Evolutionary conservation across 2,888 invertebrate genomes (phyloP), one percentile per base, ranked within the genome.

Genomic region (Habroteleia sp.): DNA sequence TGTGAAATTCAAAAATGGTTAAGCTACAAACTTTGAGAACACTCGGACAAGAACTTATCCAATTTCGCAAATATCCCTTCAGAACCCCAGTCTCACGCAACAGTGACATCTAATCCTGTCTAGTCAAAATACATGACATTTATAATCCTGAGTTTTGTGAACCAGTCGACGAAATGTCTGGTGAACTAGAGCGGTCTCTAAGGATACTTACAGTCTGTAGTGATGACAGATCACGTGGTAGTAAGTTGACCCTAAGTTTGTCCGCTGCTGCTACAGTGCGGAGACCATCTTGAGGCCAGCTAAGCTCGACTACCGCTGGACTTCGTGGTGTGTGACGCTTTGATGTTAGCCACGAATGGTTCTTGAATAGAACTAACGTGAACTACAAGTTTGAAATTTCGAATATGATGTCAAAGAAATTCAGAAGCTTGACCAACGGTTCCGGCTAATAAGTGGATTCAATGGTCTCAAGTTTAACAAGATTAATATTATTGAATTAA

Each of bases 221-320:
- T 50, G 35, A 50, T 72, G 65, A 65, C 56, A 42, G 72, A 72
- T 65, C 72, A 42, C 63, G 56, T 65, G 63, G 48, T 62, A 8
- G 58, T 16, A 50, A 56, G 72, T 72, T 72, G 58, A 65, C 72
- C 63, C 42, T 17, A 65, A 72, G 72, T 72, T 65, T 72, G 63
- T 3, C 50, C 56, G 41, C 33, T 10, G 37, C 54, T 39, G 29
- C 7, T 20, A 27, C 17, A 48, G 50, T n/a, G 16, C 16, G 14
- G 50, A 56, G 58, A 65, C 48, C 50, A 31, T 65, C 65, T 65
- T 58, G 44, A 44, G 52, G 41, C 44, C 14, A 27, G 33, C 44
- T 62, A 46, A 71, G 46, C 44, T 37, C 44, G 14, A 16, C 17
- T 17, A 29, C 27, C 39, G 14, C 16, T 13, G 50, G 50, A 56